A percentile compares a stretch with the other conserved stretches of the same genome.
These are phyloP conservation scores for Trachymyrmex cornetzi DNA, from an alignment of 1,140 invertebrate species.

Conservation along the genomic window DNA sequence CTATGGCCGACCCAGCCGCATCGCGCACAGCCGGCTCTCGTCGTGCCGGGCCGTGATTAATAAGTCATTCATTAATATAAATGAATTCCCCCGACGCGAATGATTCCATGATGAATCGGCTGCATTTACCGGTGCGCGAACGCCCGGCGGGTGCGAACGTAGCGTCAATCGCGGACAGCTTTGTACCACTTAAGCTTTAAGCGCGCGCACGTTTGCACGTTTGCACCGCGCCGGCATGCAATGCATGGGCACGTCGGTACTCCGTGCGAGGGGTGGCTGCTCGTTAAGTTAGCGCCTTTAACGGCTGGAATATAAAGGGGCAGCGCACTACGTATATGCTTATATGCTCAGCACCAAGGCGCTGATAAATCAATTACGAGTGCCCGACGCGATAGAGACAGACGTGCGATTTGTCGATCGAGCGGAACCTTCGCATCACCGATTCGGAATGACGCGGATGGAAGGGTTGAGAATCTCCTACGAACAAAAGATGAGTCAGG, in stretches of 20 bases:
- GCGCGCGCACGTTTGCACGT: conserved; percentile 66
- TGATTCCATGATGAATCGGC: conserved; percentile 82
- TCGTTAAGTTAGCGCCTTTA: conserved; percentile 55
- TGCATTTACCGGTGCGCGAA: conserved; percentile 80
- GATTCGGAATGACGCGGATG: conserved; percentile 25
- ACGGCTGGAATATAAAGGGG: conserved; percentile 45
- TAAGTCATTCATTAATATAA: conserved; percentile 83
- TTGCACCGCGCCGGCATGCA: background rate
- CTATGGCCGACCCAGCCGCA: conserved; percentile 39
- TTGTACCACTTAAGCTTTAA: conserved; percentile 77
- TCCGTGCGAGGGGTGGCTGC: conserved; percentile 51
- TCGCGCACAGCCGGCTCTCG: conserved; percentile 55
- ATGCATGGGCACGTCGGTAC: too few relatives aligned
- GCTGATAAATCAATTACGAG: conserved; percentile 66
- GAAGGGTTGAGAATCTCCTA: conserved; percentile 52
- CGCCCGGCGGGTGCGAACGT: conserved; percentile 79
- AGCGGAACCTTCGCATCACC: conserved; percentile 31
- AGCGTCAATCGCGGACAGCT: conserved; percentile 78
- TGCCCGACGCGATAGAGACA: conserved; percentile 50
- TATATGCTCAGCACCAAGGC: conserved; percentile 1
- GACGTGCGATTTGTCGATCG: conserved; percentile 64
- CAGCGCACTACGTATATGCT: background rate
- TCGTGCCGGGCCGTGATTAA: conserved; percentile 77
- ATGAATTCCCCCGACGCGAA: conserved; percentile 79
- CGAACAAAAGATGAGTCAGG: conserved; percentile 45